Conservation (phyloP, 2,888 invertebrate genomes). For the Poecilus cupreus region DNA sequence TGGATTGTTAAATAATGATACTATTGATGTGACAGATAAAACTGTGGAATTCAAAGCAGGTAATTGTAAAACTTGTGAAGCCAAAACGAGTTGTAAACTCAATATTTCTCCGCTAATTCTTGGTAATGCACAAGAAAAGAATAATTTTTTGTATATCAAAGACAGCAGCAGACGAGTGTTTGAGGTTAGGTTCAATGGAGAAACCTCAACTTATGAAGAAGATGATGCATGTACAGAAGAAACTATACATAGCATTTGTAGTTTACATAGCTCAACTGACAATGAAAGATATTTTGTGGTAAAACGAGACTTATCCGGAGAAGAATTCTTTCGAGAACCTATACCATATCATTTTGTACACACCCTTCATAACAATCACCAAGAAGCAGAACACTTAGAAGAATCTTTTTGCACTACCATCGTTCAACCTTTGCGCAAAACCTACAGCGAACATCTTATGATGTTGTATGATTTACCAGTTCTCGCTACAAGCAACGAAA, state of each 20-base stretch:
- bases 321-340: background rate
- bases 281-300: constrained; percentile 41
- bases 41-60: background rate
- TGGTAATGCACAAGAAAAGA: background rate
- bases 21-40: constrained; percentile 1
- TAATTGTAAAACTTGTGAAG: background rate
- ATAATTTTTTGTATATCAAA: constrained; percentile 6
- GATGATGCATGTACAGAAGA: background rate
- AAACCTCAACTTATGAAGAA: background rate
- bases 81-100: constrained; percentile 14
- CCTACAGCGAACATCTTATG: constrained; percentile 46
- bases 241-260: background rate
- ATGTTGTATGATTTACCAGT: constrained; percentile 43
- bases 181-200: constrained; percentile 29
- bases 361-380: constrained; percentile 1
- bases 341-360: background rate
- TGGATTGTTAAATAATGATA: constrained; percentile 3
- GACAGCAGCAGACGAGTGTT: constrained; percentile 11
- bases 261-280: background rate
- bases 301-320: constrained; percentile 40
- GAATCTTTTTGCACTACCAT: constrained; percentile 5
- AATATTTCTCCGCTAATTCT: constrained; percentile 22
- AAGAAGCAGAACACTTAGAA: background rate
- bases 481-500: constrained; percentile 24
- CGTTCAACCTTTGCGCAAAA: constrained; percentile 2